phyloP scores from a whole-genome alignment of 1,140 invertebrate genomes.

The Pristionchus pacificus region DNA sequence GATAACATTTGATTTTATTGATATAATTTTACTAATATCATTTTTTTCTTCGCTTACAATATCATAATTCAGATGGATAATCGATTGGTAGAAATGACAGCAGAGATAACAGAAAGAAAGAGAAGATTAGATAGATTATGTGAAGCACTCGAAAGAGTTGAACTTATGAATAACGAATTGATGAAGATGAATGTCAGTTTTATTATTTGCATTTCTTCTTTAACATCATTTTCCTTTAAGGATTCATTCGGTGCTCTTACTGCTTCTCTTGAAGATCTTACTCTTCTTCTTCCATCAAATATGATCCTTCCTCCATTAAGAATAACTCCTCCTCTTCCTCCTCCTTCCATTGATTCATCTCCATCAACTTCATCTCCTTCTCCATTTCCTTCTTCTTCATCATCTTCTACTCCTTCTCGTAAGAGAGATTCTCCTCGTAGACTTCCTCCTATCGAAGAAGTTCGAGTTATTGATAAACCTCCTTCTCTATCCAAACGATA shows the following conservation, averaged over 20 bases:
- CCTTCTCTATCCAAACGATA: no score
- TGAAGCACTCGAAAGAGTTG: neutral
- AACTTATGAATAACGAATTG: slow-evolving; percentile 7
- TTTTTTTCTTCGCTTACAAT: no score
- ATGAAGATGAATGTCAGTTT: slow-evolving; percentile 6
- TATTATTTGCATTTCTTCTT: no score
- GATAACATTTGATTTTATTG: no score
- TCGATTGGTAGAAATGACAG: neutral
- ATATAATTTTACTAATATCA: no score
- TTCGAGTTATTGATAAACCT: neutral
- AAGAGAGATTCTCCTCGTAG: neutral
- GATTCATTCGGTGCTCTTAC: neutral
- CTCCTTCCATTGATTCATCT: neutral
- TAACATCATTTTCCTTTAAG: neutral
- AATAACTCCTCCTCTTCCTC: neutral
- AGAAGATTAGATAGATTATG: slow-evolving; percentile 4
- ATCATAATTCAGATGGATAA: no score
- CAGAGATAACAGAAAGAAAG: neutral
- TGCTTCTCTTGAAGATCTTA: neutral
- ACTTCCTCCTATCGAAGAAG: neutral
- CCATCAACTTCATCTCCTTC: neutral
- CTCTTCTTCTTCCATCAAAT: slow-evolving; percentile 1
- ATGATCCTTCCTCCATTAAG: neutral
- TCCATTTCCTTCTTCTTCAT: neutral
- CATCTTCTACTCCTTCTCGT: neutral